Conservation (phyloP, 2,888 invertebrate genomes). For the Schrankia costaestrigalis region DNA sequence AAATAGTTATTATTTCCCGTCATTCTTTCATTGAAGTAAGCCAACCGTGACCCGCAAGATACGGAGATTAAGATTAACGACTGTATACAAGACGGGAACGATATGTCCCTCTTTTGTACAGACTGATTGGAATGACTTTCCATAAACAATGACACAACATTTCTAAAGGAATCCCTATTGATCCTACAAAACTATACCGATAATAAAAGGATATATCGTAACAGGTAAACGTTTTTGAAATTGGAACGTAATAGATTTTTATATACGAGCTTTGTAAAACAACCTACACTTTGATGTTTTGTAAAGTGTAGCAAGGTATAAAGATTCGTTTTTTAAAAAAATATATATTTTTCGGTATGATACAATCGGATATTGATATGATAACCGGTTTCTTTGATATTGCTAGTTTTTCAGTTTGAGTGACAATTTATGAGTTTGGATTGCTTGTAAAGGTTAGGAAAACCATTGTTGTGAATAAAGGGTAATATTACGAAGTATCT, state of each 20-base stretch:
- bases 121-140: slow-evolving; percentile 71
- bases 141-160: slow-evolving; percentile 68
- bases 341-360: slow-evolving; percentile 12
- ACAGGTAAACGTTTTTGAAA: slow-evolving; percentile 31
- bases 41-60: slow-evolving; percentile 59
- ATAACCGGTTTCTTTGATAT: too few relatives aligned
- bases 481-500: too few relatives aligned
- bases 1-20: slow-evolving; percentile 34
- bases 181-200: slow-evolving; percentile 37
- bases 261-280: slow-evolving; percentile 17
- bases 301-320: slow-evolving; percentile 20
- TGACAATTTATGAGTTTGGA: too few relatives aligned
- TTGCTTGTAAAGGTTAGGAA: too few relatives aligned
- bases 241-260: slow-evolving; percentile 31
- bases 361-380: slow-evolving; percentile 10
- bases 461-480: too few relatives aligned
- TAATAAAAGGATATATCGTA: slow-evolving; percentile 40
- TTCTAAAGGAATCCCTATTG: slow-evolving; percentile 39
- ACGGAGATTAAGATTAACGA: slow-evolving; percentile 71
- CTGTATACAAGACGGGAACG: slow-evolving; percentile 46
- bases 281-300: slow-evolving; percentile 29
- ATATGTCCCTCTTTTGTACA: slow-evolving; percentile 63
- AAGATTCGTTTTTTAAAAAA: slow-evolving; percentile 2
- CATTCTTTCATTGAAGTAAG: slow-evolving; percentile 30
- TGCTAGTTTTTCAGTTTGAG: too few relatives aligned